Base-by-base conservation (phyloP, 2,113 vertebrate genomes). In the Macaca nemestrina region DNA sequence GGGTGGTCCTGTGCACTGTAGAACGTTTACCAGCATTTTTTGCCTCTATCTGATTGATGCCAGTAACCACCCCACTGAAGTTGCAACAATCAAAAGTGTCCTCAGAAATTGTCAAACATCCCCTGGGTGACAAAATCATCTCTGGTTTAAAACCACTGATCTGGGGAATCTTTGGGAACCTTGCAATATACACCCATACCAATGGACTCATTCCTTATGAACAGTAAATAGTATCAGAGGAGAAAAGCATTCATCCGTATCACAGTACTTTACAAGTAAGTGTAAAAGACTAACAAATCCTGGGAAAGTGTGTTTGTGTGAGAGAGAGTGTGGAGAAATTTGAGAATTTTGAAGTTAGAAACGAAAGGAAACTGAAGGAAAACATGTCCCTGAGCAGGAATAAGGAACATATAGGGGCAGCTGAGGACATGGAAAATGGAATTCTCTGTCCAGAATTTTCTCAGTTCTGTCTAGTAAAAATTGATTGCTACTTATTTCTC, bases 281-380 rank as follows among this genome's bases (percentile, higher is more conserved):
- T 80, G 30, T 84, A 50, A 94, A 82, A 84, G n/a, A 48, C 17
- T 70, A 48, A 22, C 8, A 90, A 68, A 52, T 73, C 10, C 30
- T 91, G 52, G 87, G 27, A 90, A 83, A 87, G 72, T 85, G 16
- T 81, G 68, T 84, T 40, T 12, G 38, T 5, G 38, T 5, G 38
- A 6, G 67, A 12, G 40, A 32, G 12, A 50, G 2, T 70, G 27
- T 82, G 43, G 38, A 18, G 4, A 81, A 43, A 9, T 25, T 80
- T n/a, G 50, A 88, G 61, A 80, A 84, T 88, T 95, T 23, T 2
- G 22, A 79, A 93, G 20, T 88, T 95, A 32, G 35, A 95, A 92
- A 68, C 38, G 75, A n/a, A 91, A 70, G 23, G 48, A 61, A 68
- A 80, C 14, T 35, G 35, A 79, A 25, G 32, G 23, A 32, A 73